phyloP scores from a whole-genome alignment of 1,140 invertebrate species.

The Drosophila setifemur region DNA sequence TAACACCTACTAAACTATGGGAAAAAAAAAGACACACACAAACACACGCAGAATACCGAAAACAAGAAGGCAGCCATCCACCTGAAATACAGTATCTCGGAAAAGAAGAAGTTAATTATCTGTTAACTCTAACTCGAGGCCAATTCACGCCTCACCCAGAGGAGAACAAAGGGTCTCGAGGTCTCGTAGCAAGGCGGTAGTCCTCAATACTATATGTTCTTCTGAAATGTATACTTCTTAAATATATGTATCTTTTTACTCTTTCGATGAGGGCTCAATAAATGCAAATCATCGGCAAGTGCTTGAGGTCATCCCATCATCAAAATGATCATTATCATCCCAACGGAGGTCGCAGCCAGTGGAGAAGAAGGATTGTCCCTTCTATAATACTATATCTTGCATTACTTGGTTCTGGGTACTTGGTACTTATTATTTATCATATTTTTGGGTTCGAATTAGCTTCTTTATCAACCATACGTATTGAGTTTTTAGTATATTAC shows the following conservation, averaged over 20 bases:
- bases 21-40: slow-evolving; percentile 33
- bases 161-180: not conserved
- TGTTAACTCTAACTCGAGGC: slow-evolving; percentile 62
- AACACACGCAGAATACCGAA: too few species aligned
- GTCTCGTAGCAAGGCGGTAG: slow-evolving; percentile 7
- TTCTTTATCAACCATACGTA: too few species aligned
- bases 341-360: slow-evolving; percentile 15
- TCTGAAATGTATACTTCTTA: slow-evolving; percentile 3
- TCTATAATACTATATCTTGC: too few species aligned
- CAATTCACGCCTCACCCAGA: slow-evolving; percentile 56
- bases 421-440: too few species aligned
- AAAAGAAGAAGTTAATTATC: slow-evolving; percentile 67
- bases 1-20: slow-evolving; percentile 76
- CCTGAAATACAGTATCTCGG: slow-evolving; percentile 7
- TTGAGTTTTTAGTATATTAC: too few species aligned
- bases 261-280: slow-evolving; percentile 7
- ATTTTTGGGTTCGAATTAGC: too few species aligned
- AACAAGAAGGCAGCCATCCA: slow-evolving; percentile 6
- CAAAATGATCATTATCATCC: not conserved
- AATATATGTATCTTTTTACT: not conserved
- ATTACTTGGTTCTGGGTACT: too few species aligned
- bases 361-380: too few species aligned
- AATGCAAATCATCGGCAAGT: slow-evolving; percentile 48
- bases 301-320: slow-evolving; percentile 19
- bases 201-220: slow-evolving; percentile 38